Evolutionary conservation across 2,797 vertebrate genomes (phyloP).

Genomic region (Rhincodon typus): DNA sequence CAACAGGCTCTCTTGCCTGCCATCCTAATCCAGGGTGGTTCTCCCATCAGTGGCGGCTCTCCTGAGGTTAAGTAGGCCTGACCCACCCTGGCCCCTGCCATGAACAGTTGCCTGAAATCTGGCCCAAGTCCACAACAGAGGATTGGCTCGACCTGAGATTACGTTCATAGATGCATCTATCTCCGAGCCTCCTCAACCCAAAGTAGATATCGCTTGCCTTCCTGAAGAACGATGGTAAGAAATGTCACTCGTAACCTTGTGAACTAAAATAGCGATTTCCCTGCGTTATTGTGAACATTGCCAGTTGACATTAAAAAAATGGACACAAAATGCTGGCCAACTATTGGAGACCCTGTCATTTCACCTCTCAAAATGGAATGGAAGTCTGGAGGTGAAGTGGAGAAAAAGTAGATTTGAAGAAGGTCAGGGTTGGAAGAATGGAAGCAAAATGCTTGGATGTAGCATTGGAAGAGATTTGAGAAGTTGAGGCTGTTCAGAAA

Average conservation of each 20-base stretch:
- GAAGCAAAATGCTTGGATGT: not conserved
- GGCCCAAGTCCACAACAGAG: not conserved
- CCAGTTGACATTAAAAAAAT: not conserved
- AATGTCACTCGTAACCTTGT: not conserved
- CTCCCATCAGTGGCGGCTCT: too few relatives aligned
- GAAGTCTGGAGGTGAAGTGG: not conserved
- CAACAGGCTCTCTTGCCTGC: too few relatives aligned
- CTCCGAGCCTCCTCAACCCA: not conserved
- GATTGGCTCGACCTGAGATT: not conserved
- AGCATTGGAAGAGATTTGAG: not conserved
- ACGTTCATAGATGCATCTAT: not conserved
- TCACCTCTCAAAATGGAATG: not conserved
- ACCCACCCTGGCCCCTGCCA: too few relatives aligned
- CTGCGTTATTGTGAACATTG: not conserved
- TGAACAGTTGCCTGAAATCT: not conserved
- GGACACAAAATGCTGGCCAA: not conserved
- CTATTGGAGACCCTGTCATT: not conserved
- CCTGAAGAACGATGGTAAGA: not conserved
- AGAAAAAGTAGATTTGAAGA: not conserved
- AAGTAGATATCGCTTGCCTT: not conserved
- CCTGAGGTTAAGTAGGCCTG: not conserved
- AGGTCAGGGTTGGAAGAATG: not conserved
- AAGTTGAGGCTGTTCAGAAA: not conserved
- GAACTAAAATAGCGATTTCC: not conserved
- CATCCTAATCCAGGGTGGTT: too few relatives aligned